Conservation (phyloP, 2,888 invertebrate species). For the Scaptomyza caliginosa region DNA sequence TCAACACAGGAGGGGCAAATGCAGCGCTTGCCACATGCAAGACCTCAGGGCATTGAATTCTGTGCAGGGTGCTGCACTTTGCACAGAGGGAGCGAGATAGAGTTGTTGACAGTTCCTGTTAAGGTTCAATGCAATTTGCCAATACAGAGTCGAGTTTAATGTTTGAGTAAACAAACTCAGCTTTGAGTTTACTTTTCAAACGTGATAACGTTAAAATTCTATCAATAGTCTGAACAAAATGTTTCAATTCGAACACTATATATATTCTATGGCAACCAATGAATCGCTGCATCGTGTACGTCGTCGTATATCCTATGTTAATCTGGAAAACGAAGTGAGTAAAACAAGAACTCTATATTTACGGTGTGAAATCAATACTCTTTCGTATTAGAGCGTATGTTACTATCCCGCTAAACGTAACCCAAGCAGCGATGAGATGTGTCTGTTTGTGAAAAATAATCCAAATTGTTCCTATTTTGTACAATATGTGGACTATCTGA, state of each 20-base stretch:
- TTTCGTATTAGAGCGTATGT: conserved; percentile 9
- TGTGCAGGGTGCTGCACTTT: conserved; percentile 25
- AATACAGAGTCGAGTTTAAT: not conserved
- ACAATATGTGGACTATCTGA: conserved; percentile 20
- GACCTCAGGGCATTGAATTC: conserved; percentile 37
- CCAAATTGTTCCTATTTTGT: conserved; percentile 17
- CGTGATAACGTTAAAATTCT: not conserved
- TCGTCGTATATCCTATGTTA: conserved; percentile 19
- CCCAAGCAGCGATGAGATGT: conserved; percentile 21
- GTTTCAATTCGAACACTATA: not conserved
- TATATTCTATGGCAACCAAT: not conserved
- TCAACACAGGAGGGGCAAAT: conserved; percentile 45
- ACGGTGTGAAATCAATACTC: too few relatives aligned
- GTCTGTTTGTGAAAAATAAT: not conserved
- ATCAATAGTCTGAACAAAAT: not conserved
- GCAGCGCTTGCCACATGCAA: conserved; percentile 60
- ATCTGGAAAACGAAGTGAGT: conserved; percentile 16
- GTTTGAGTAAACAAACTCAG: not conserved
- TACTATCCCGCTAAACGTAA: not conserved
- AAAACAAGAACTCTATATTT: too few relatives aligned
- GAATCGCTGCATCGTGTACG: conserved; percentile 10
- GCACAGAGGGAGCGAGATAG: not conserved
- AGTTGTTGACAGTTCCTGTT: not conserved
- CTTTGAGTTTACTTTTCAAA: not conserved
- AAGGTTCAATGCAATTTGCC: not conserved